These are phyloP conservation scores for Drosophila cracens DNA, from an alignment of 2,888 invertebrate species.

Conservation along the genomic window DNA sequence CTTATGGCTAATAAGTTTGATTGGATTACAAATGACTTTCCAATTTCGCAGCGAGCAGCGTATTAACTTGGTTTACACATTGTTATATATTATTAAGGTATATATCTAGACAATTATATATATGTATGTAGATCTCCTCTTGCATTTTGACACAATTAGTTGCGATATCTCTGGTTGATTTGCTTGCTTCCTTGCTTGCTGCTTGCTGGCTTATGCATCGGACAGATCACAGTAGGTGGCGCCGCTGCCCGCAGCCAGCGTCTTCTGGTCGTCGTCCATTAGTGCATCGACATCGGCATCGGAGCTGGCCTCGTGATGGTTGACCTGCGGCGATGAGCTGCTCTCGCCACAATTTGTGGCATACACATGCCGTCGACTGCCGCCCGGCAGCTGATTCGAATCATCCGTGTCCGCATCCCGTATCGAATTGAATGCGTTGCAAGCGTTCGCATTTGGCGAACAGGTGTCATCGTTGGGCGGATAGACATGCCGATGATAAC, in stretches of 20 bases:
- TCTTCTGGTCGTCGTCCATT: conserved; percentile 76
- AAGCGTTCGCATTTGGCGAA: conserved; percentile 83
- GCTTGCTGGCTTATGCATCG: conserved; percentile 66
- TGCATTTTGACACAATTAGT: conserved; percentile 64
- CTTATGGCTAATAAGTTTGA: not conserved
- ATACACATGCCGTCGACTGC: conserved; percentile 82
- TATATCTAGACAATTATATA: not conserved
- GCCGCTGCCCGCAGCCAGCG: conserved; percentile 42
- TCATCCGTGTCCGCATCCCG: conserved; percentile 84
- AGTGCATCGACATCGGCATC: conserved; percentile 73
- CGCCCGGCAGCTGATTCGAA: conserved; percentile 81
- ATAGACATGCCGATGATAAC: conserved; percentile 84
- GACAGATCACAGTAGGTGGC: conserved; percentile 78
- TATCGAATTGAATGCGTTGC: conserved; percentile 84
- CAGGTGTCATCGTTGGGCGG: conserved; percentile 84
- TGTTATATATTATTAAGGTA: not conserved
- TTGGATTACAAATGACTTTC: not conserved
- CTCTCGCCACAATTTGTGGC: conserved; percentile 84
- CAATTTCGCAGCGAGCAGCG: not conserved
- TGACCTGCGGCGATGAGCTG: conserved; percentile 83
- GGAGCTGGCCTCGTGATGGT: conserved; percentile 73
- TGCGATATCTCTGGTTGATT: conserved; percentile 10
- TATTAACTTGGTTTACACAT: not conserved
- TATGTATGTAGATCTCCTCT: conserved; percentile 1
- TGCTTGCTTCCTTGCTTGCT: not conserved